Evolutionary conservation across 1,140 invertebrate genomes (phyloP).

Genomic region (Portunus trituberculatus): DNA sequence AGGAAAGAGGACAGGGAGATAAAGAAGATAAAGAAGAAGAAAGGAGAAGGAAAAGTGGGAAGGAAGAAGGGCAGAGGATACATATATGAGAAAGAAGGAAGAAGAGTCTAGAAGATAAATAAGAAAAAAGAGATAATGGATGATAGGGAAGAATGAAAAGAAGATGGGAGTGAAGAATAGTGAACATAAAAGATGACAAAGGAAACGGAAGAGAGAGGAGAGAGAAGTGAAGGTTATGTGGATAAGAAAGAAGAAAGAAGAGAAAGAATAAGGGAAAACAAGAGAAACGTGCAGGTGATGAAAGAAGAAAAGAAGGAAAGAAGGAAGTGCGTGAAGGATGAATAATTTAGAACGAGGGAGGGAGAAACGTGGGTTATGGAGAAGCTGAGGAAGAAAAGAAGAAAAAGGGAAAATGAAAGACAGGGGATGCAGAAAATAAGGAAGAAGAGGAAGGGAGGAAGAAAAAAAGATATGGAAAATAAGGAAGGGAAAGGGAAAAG

Average conservation of each 20-base stretch:
- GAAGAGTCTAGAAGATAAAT: not conserved
- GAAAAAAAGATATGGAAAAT: no score
- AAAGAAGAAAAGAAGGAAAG: not conserved
- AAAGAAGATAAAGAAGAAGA: not conserved
- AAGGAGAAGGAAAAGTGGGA: not conserved
- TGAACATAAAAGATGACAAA: not conserved
- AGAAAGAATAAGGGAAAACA: not conserved
- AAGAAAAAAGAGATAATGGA: not conserved
- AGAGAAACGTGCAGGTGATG: not conserved
- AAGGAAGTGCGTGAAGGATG: not conserved
- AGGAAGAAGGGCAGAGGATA: not conserved
- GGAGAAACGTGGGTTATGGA: no score
- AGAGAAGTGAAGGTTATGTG: not conserved
- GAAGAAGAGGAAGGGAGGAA: no score
- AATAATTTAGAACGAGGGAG: not conserved
- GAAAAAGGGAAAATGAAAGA: no score
- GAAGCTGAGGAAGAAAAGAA: no score
- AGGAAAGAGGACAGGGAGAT: not conserved
- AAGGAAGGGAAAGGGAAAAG: no score
- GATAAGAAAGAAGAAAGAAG: not conserved
- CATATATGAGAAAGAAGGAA: not conserved
- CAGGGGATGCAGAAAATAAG: no score
- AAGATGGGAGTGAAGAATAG: not conserved
- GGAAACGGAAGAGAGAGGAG: not conserved
- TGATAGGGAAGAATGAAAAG: not conserved